Conservation (phyloP, 2,113 vertebrate genomes). For the Pseudorectes ferrugineus region DNA sequence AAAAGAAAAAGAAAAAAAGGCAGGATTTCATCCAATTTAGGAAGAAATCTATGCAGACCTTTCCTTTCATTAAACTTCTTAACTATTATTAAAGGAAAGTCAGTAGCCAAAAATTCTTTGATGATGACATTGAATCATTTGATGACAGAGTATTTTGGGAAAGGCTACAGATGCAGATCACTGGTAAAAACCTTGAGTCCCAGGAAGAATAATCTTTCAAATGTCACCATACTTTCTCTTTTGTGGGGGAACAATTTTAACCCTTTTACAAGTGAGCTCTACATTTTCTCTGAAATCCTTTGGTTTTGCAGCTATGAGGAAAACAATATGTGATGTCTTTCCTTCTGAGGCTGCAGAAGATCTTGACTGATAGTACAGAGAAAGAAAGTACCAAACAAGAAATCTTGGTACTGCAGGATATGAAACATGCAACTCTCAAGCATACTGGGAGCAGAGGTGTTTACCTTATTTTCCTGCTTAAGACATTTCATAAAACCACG, state of each 20-base stretch:
- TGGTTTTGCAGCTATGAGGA: background rate
- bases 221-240: conserved; percentile 57
- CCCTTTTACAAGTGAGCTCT: background rate
- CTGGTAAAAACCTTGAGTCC: conserved; percentile 42
- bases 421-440: background rate
- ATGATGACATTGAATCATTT: conserved; percentile 72
- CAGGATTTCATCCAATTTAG: conserved; percentile 70
- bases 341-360: background rate
- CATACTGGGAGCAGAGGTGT: background rate
- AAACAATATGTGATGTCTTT: rapidly evolving
- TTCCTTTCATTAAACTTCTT: conserved; percentile 76
- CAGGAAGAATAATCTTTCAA: conserved; percentile 50
- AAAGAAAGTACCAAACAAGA: background rate
- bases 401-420: background rate
- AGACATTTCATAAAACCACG: background rate
- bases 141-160: conserved; percentile 61
- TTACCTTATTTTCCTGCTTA: background rate
- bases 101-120: conserved; percentile 73
- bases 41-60: conserved; percentile 67
- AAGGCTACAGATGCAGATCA: conserved; percentile 42
- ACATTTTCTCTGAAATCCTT: background rate
- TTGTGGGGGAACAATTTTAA: conserved; percentile 26
- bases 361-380: background rate
- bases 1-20: conserved; percentile 24
- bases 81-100: conserved; percentile 72